Evolutionary conservation across 2,888 invertebrate species (phyloP), one percentile per base, ranked within the genome.

Genomic region (Autographa gamma): DNA sequence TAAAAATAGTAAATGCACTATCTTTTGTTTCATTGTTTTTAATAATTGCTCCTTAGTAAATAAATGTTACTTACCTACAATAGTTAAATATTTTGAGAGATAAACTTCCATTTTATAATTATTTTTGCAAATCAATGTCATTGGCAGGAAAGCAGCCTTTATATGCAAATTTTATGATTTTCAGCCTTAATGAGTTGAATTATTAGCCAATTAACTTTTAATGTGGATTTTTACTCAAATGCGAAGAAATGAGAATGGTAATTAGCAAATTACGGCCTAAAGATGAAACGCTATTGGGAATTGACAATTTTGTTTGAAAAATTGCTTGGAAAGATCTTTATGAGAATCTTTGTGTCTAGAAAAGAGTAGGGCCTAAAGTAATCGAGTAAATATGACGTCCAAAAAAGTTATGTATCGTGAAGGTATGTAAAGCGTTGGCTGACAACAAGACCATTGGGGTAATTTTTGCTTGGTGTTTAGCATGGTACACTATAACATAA

Each of bases 61-160:
- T 31, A 34, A n/a, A 9, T 4, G 3, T 14, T 38, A 73, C 79
- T 79, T 38, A 76, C 76, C 13, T 6, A 60, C 0, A 25, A 69
- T 5, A 58, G 38, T 0, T 0, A 41, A 31, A 25, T 14, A 0
- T 62, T 60, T 64, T 16, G 14, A 1, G 16, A 18, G 56, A 13
- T 2, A 0, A 9, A 43, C 6, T 25, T 56, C 25, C 79, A 79
- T 74, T 48, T 41, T 11, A 34, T 9, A 69, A 2, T 60, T 48
- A n/a, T 54, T 73, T 34, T 9, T 16, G 31, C 19, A 25, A 66
- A 6, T 52, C 60, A 48, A 41, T 31, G 54, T 41, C n/a, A 48
- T 43, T 31, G 13, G 13, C 38, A 5, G 18, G 4, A 43, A n/a
- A 56, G 13, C 5, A 34, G 18, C n/a, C 3, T 52, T 59, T 58